A percentile compares a stretch with the other conserved stretches of the same genome.
phyloP scores from a whole-genome alignment of 2,113 vertebrate genomes.

The Grantiella picta region DNA sequence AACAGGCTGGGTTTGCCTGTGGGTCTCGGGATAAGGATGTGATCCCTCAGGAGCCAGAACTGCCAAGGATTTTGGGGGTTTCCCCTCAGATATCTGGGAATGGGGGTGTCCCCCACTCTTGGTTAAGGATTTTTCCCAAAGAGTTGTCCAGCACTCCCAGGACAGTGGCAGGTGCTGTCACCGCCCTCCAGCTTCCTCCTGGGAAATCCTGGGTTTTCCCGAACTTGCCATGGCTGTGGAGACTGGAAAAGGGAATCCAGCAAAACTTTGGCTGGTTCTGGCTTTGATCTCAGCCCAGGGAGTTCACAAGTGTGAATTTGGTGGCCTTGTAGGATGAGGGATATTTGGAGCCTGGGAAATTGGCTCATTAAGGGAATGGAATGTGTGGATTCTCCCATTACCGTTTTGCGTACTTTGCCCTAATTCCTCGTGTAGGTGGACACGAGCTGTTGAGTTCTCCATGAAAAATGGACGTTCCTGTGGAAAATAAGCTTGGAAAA shows the following conservation, averaged over 20 bases:
- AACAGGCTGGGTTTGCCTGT: background rate
- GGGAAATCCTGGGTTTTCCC: background rate
- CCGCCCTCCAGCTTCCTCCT: background rate
- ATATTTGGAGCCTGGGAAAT: background rate
- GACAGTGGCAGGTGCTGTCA: too few relatives aligned
- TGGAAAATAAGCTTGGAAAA: background rate
- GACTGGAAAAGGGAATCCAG: background rate
- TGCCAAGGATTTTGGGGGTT: background rate
- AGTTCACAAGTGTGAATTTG: background rate
- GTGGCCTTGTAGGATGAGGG: rapidly evolving
- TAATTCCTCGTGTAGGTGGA: background rate
- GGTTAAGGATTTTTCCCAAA: background rate
- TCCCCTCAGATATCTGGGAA: background rate
- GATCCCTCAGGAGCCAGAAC: background rate
- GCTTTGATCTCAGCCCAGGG: background rate
- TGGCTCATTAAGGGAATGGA: background rate
- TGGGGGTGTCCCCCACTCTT: background rate
- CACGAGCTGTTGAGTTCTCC: background rate
- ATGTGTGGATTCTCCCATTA: background rate
- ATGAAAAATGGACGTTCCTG: background rate
- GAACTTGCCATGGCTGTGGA: background rate
- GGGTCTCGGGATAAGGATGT: background rate
- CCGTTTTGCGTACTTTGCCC: background rate
- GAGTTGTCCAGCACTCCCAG: background rate
- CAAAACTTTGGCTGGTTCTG: background rate